Percentiles rank a stretch among this genome's conserved stretches.
Conservation (phyloP, 2,113 vertebrate species). For the Thomomys bottae region DNA sequence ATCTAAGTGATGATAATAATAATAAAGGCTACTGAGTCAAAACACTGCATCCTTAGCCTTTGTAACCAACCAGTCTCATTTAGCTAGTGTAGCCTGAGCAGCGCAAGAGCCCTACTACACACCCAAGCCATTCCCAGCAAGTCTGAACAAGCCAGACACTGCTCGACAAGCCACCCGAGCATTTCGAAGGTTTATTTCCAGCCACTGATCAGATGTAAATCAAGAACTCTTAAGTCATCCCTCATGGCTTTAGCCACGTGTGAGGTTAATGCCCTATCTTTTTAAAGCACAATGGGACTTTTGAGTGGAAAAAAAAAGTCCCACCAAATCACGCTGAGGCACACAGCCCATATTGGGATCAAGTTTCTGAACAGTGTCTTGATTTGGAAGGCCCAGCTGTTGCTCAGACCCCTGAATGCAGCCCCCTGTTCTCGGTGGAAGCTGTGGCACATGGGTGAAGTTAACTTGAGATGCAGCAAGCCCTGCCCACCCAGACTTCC, state of each 20-base stretch:
- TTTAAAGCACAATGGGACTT: slow-evolving; percentile 60
- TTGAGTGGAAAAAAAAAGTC: slow-evolving; percentile 74
- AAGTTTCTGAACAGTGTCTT: slow-evolving; percentile 80
- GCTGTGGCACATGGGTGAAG: slow-evolving; percentile 54
- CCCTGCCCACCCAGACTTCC: not conserved
- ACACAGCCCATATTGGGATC: slow-evolving; percentile 72
- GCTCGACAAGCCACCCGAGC: not conserved
- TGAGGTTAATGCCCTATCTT: slow-evolving; percentile 62
- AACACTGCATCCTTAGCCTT: not conserved
- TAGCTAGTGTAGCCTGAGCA: slow-evolving; percentile 27
- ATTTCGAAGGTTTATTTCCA: slow-evolving; percentile 51
- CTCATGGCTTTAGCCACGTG: slow-evolving; percentile 57
- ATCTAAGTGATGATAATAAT: slow-evolving; percentile 1
- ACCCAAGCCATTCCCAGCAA: slow-evolving; percentile 29
- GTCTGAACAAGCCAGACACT: slow-evolving; percentile 57
- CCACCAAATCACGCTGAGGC: slow-evolving; percentile 54
- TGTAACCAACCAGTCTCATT: not conserved
- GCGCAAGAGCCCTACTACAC: not conserved
- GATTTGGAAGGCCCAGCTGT: slow-evolving; percentile 85
- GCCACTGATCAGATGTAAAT: slow-evolving; percentile 68
- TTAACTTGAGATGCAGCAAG: slow-evolving; percentile 56
- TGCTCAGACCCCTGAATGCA: slow-evolving; percentile 70
- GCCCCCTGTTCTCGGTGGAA: slow-evolving; percentile 64
- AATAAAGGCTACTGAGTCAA: not conserved
- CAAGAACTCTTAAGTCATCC: slow-evolving; percentile 62